phyloP scores from a whole-genome alignment of 2,888 invertebrate genomes.

The Chaitophorus viminalis region DNA sequence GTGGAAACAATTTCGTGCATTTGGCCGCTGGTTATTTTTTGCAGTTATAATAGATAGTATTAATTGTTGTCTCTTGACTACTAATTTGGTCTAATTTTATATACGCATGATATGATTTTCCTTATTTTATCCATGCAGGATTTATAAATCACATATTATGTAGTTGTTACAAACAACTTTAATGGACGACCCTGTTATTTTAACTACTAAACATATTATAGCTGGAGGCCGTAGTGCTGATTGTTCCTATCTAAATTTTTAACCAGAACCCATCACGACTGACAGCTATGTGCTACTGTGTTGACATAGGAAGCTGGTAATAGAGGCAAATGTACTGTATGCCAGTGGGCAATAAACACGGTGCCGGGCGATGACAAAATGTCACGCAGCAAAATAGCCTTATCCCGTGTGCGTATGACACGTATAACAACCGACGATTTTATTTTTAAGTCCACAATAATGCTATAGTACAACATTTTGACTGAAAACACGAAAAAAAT shows the following conservation, averaged over 20 bases:
- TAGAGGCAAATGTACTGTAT: conserved; percentile 8
- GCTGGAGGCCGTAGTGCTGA: conserved; percentile 22
- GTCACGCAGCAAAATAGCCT: neutral
- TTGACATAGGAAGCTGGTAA: conserved; percentile 53
- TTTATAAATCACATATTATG: neutral
- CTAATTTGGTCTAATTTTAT: neutral
- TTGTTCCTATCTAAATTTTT: conserved; percentile 48
- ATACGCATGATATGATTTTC: neutral
- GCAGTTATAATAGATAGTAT: neutral
- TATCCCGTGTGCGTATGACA: neutral
- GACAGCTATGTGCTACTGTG: conserved; percentile 40
- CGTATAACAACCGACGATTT: neutral
- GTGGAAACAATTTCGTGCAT: neutral
- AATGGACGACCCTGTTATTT: conserved; percentile 12
- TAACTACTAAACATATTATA: neutral
- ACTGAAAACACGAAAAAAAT: too few relatives aligned
- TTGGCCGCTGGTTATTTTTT: neutral
- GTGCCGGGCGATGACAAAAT: conserved; percentile 1
- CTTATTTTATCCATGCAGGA: neutral
- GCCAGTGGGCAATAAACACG: neutral
- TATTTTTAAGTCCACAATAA: neutral
- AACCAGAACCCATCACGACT: conserved; percentile 32
- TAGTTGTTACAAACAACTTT: conserved; percentile 16
- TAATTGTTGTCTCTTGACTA: neutral
- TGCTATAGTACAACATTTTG: too few relatives aligned